Conservation (phyloP, 2,888 invertebrate genomes). For the Rugalucina vietnamica region DNA sequence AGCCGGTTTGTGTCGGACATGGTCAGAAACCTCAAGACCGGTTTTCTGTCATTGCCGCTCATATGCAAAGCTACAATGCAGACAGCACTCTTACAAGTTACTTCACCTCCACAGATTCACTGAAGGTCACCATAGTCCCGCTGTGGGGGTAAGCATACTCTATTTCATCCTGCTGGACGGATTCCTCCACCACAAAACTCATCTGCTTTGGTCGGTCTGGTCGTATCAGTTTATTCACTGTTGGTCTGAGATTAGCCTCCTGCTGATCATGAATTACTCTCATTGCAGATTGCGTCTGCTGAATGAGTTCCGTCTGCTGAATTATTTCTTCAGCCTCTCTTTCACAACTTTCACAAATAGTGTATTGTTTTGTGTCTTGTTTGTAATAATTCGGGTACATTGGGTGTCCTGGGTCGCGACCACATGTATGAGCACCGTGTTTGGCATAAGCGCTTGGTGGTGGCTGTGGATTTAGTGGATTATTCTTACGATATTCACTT, state of each 20-base stretch:
- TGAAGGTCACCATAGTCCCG: slow-evolving; percentile 62
- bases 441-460: slow-evolving; percentile 21
- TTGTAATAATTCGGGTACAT: slow-evolving; percentile 37
- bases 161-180: slow-evolving; percentile 49
- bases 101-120: slow-evolving; percentile 65
- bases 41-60: too few species aligned
- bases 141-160: slow-evolving; percentile 37
- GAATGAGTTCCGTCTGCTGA: background rate
- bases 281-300: slow-evolving; percentile 33
- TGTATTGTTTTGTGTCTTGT: slow-evolving; percentile 49
- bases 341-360: slow-evolving; percentile 49
- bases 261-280: slow-evolving; percentile 34
- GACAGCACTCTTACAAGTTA: too few species aligned
- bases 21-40: too few species aligned
- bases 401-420: slow-evolving; percentile 25
- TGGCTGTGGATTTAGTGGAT: slow-evolving; percentile 32
- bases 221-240: slow-evolving; percentile 61
- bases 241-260: slow-evolving; percentile 57
- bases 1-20: too few species aligned
- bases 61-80: too few species aligned
- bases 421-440: slow-evolving; percentile 42
- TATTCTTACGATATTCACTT: slow-evolving; percentile 61
- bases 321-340: slow-evolving; percentile 49
- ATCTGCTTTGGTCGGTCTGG: slow-evolving; percentile 54
- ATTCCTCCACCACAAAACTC: slow-evolving; percentile 55